Evolutionary conservation across 2,113 vertebrate species (phyloP).

Genomic region (Cebus imitator): DNA sequence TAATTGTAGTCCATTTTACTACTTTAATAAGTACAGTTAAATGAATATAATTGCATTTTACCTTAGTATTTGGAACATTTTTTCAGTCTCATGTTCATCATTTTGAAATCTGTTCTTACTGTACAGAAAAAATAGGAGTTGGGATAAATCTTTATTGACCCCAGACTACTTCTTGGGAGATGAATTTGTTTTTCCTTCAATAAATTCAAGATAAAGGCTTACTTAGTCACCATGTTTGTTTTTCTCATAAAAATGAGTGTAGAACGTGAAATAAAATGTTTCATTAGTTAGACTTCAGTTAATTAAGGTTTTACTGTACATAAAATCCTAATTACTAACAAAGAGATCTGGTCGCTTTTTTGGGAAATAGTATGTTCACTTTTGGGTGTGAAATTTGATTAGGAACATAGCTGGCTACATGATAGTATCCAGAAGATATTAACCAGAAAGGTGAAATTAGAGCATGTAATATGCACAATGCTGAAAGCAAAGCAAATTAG

Average conservation of each 20-base stretch:
- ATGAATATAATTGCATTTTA: slow-evolving; percentile 49
- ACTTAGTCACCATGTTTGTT: neutral
- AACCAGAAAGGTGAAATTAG: neutral
- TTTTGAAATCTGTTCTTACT: slow-evolving; percentile 43
- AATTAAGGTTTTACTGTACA: slow-evolving; percentile 63
- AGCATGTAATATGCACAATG: neutral
- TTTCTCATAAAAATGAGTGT: slow-evolving; percentile 61
- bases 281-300: slow-evolving; percentile 54
- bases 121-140: neutral
- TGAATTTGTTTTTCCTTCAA: slow-evolving; percentile 37
- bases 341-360: slow-evolving; percentile 2
- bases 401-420: neutral
- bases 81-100: slow-evolving; percentile 23
- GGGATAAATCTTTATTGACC: neutral
- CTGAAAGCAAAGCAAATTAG: neutral
- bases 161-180: neutral
- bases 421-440: neutral
- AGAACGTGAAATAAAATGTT: slow-evolving; percentile 62
- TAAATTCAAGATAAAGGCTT: slow-evolving; percentile 7
- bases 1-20: slow-evolving; percentile 33
- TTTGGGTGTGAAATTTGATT: neutral
- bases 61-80: slow-evolving; percentile 30
- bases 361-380: neutral
- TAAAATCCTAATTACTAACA: slow-evolving; percentile 45
- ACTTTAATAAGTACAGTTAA: slow-evolving; percentile 36